phyloP scores from a whole-genome alignment of 2,113 vertebrate genomes.

The Plecotus auritus region DNA sequence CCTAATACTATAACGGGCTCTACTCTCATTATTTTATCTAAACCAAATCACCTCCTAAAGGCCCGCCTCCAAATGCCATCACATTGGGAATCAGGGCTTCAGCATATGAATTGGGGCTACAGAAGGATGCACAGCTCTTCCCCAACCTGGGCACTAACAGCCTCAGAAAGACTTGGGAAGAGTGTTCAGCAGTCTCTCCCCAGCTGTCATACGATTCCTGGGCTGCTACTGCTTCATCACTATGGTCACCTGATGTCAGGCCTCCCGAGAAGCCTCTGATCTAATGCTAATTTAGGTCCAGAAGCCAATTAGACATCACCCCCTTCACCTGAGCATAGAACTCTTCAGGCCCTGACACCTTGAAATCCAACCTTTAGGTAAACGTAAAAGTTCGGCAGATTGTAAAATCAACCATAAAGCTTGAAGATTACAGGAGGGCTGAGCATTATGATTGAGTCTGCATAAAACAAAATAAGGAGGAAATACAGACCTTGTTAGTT shows the following conservation, averaged over 20 bases:
- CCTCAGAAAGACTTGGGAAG: neutral
- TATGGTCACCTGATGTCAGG: conserved; percentile 50
- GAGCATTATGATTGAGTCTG: neutral
- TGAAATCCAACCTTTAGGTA: neutral
- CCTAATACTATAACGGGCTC: fast-evolving
- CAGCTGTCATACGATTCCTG: neutral
- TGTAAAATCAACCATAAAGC: neutral
- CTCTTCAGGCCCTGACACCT: conserved; percentile 39
- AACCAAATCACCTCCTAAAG: neutral
- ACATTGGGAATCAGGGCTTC: neutral
- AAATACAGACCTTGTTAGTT: neutral
- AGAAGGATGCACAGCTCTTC: neutral
- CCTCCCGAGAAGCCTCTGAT: conserved; percentile 15
- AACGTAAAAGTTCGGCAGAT: neutral
- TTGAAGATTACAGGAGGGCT: neutral
- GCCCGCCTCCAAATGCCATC: neutral
- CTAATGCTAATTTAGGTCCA: conserved; percentile 64
- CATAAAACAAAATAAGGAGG: neutral
- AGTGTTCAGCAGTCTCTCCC: neutral
- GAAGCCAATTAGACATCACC: neutral
- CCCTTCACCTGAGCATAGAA: conserved; percentile 53
- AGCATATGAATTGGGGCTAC: neutral
- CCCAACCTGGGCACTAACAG: neutral
- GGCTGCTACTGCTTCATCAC: neutral
- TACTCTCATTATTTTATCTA: neutral